A percentile compares a stretch with the other conserved stretches of the same genome.
These are phyloP conservation scores for Zaprionus lineosus DNA, from an alignment of 2,888 invertebrate species.

Conservation along the genomic window DNA sequence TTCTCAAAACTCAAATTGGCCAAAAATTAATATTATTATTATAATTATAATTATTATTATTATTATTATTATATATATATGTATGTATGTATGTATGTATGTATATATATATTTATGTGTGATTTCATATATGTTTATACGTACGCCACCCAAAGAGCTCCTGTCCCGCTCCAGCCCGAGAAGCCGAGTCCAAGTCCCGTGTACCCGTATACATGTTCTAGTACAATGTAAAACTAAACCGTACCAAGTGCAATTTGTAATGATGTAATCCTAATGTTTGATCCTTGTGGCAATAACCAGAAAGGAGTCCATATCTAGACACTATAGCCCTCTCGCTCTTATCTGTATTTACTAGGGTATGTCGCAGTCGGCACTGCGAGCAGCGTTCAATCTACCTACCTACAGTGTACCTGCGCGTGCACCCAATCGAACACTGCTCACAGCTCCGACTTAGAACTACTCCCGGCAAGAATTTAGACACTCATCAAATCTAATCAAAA, in stretches of 20 bases:
- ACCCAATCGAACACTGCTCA: conserved; percentile 13
- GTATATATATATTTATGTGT: conserved; percentile 25
- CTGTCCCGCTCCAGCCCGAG: not conserved
- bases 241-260: conserved; percentile 70
- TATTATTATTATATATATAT: conserved; percentile 22
- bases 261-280: conserved; percentile 35
- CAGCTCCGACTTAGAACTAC: conserved; percentile 7
- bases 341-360: conserved; percentile 27
- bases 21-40: too few relatives aligned
- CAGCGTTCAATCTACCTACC: conserved; percentile 21
- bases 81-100: conserved; percentile 15
- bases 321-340: conserved; percentile 27
- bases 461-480: conserved; percentile 25
- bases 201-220: conserved; percentile 20
- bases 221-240: conserved; percentile 49
- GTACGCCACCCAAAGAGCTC: conserved; percentile 11
- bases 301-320: conserved; percentile 28
- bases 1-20: conserved; percentile 47
- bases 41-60: not conserved
- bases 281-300: conserved; percentile 27
- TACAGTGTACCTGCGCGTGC: conserved; percentile 31
- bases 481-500: conserved; percentile 20
- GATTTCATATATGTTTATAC: conserved; percentile 22
- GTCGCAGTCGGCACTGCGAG: conserved; percentile 9
- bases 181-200: not conserved